Evolutionary conservation across 2,797 vertebrate genomes (phyloP).

Genomic region (Lemur catta): DNA sequence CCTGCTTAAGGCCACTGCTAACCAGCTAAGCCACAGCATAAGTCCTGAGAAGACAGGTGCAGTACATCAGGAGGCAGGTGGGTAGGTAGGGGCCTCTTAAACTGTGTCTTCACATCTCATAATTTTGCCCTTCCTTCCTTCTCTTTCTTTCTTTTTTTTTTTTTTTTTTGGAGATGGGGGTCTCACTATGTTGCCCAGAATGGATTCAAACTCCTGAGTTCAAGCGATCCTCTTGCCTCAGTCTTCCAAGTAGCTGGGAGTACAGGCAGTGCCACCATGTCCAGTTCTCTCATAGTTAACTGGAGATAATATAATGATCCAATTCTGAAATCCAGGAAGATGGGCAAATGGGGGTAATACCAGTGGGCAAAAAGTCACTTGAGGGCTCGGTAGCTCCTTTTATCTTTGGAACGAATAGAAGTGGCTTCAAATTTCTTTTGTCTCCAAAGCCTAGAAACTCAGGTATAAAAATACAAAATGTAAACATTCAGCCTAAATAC

Average conservation of each 20-base stretch:
- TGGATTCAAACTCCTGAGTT: not conserved
- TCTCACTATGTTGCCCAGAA: not conserved
- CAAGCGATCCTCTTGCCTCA: not conserved
- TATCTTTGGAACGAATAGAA: constrained; percentile 10
- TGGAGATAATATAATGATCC: not conserved
- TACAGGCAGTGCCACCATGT: not conserved
- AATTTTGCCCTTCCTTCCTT: not conserved
- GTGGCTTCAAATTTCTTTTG: not conserved
- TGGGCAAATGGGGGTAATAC: not conserved
- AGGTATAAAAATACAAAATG: constrained; percentile 34
- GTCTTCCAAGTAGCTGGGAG: not conserved
- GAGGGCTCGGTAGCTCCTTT: not conserved
- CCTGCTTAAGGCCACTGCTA: not conserved
- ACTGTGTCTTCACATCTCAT: not conserved
- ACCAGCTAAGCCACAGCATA: not conserved
- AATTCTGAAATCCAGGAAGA: not conserved
- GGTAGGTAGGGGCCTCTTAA: not conserved
- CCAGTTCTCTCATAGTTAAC: not conserved
- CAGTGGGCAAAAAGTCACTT: not conserved
- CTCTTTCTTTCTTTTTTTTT: too few species aligned
- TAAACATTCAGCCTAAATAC: constrained; percentile 21
- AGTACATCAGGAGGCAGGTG: not conserved
- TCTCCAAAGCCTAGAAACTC: constrained; percentile 35
- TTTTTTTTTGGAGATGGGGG: not conserved
- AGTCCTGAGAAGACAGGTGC: not conserved